Evolutionary conservation across 2,113 vertebrate species (phyloP), one percentile per base, ranked within the genome.

Genomic region (Pituophis catenifer): DNA sequence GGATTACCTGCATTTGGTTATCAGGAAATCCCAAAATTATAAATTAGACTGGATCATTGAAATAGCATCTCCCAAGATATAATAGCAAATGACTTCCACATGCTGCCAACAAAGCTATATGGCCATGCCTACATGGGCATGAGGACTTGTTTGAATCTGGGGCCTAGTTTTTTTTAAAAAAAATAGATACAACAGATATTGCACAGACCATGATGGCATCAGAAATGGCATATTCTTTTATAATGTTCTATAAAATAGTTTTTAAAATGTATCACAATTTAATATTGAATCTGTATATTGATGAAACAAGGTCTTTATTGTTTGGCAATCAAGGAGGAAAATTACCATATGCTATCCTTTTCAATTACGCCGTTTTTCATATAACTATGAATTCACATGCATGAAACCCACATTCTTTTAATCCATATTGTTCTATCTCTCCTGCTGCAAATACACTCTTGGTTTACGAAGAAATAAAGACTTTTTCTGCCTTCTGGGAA

Each of bases 401-500:
- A 50, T 75, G 55, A 94, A 50, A 19, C 29, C 0, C 75, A 52
- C 89, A 33, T 0, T 5, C 2, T 89, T 0, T 65, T 0, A 3
- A 3, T 58, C 0, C 0, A 1, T n/a, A 55, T 86, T 55, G 9
- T 29, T 75, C 90, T 94, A 50, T 89, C 75, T 86, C 89, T 87
- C 65, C 65, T 89, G 93, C 88, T 57, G 3, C 57, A 89, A 87
- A 11, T 19, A 1, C 29, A 11, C 13, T 92, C 52, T 93, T 75
- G 90, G 90, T 48, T 91, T 21, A 65, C 0, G 44, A n/a, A 15
- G 89, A 91, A 93, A 2, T 70, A 94, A 15, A 54, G 90, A 92
- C 44, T 92, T 53, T 90, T 94, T 88, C 91, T 93, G 91, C 3
- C 94, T 94, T 92, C 33, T 6, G 94, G 91, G 94, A 94, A 2